Evolutionary conservation across 2,888 invertebrate species (phyloP).

Genomic region (Lobophora halterata): DNA sequence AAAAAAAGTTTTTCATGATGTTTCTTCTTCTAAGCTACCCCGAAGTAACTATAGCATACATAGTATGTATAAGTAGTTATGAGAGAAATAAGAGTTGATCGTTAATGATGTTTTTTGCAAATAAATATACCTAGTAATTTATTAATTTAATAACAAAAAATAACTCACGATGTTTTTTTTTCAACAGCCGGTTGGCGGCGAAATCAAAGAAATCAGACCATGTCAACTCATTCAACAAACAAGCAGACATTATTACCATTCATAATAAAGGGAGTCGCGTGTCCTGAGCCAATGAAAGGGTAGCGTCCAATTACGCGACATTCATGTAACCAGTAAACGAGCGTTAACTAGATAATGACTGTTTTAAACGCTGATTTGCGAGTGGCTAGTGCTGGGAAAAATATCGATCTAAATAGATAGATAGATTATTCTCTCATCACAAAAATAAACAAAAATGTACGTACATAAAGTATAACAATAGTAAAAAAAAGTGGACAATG

Average conservation of each 20-base stretch:
- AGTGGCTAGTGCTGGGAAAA: constrained; percentile 8
- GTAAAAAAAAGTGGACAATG: too few relatives aligned
- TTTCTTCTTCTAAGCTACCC: too few relatives aligned
- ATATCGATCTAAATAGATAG: constrained; percentile 6
- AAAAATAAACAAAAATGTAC: too few relatives aligned
- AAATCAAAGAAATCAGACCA: constrained; percentile 8
- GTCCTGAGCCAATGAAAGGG: constrained; percentile 30
- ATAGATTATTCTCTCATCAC: neutral
- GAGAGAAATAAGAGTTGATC: too few relatives aligned
- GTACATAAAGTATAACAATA: too few relatives aligned
- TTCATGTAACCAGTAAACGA: constrained; percentile 29
- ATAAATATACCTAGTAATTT: too few relatives aligned
- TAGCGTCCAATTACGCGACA: constrained; percentile 31
- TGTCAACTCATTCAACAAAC: constrained; percentile 11
- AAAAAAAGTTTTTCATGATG: too few relatives aligned
- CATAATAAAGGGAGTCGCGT: constrained; percentile 27
- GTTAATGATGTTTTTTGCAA: too few relatives aligned
- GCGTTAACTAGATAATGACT: constrained; percentile 32
- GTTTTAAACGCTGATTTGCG: constrained; percentile 30
- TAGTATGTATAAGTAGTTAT: too few relatives aligned
- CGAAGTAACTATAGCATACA: too few relatives aligned
- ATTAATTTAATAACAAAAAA: too few relatives aligned
- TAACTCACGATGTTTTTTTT: too few relatives aligned
- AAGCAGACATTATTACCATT: constrained; percentile 12
- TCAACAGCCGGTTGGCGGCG: constrained; percentile 9